Evolutionary conservation across 2,113 vertebrate genomes (phyloP).

Genomic region (Scomber scombrus): DNA sequence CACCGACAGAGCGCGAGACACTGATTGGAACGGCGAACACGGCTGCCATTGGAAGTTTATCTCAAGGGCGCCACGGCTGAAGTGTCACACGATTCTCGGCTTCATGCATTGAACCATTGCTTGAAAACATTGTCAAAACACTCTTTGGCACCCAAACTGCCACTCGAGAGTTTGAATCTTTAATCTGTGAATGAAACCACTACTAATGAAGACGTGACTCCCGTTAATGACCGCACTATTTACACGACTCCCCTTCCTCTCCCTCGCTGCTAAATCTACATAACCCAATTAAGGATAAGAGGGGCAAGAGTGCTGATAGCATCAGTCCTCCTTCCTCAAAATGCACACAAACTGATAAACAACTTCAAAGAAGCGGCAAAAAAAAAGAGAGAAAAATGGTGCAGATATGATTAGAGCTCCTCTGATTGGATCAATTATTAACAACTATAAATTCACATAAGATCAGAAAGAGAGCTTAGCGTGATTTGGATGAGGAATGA

Average conservation of each 20-base stretch:
- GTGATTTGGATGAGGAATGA: slow-evolving; percentile 21
- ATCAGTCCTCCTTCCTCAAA: slow-evolving; percentile 40
- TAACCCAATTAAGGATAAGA: slow-evolving; percentile 64
- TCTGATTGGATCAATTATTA: slow-evolving; percentile 60
- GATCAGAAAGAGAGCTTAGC: slow-evolving; percentile 4
- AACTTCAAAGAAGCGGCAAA: slow-evolving; percentile 60
- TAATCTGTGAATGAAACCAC: neutral
- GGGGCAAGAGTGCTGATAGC: slow-evolving; percentile 53
- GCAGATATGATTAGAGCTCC: neutral
- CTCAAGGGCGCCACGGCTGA: neutral
- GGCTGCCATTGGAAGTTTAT: slow-evolving; percentile 40
- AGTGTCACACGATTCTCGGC: slow-evolving; percentile 1
- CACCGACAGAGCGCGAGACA: slow-evolving; percentile 34
- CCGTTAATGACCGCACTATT: slow-evolving; percentile 3
- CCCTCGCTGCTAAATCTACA: slow-evolving; percentile 39
- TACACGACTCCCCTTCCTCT: slow-evolving; percentile 11
- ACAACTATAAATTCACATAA: slow-evolving; percentile 25
- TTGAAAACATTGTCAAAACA: slow-evolving; percentile 1
- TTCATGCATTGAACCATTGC: neutral
- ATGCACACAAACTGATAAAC: slow-evolving; percentile 44
- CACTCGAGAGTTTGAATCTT: no score
- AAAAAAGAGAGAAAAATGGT: neutral
- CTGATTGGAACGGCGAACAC: slow-evolving; percentile 34
- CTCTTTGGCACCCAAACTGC: no score
- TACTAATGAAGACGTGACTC: slow-evolving; percentile 3